phyloP scores from a whole-genome alignment of 37 sponge, comb jelly and placozoan species.

The Crambe crambe region DNA sequence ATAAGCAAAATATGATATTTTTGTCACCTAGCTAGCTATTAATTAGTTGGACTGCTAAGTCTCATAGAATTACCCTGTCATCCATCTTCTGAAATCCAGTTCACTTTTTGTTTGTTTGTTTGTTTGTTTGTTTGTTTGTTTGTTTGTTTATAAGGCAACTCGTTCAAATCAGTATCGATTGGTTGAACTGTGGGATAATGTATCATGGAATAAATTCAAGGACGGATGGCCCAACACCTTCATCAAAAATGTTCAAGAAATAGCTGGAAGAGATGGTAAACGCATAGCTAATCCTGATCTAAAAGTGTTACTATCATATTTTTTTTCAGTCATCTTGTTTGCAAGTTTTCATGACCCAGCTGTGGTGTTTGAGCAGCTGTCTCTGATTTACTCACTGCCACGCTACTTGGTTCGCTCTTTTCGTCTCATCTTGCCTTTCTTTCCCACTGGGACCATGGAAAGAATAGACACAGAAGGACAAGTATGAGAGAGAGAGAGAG shows the following conservation, averaged over 20 bases:
- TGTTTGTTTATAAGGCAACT: background rate
- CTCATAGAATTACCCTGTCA: too few relatives aligned
- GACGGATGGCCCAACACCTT: constrained; percentile 95
- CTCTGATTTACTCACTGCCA: constrained; percentile 88
- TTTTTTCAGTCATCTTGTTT: constrained; percentile 73
- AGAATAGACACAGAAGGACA: constrained; percentile 91
- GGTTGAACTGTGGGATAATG: constrained; percentile 57
- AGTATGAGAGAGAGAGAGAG: constrained; percentile 7
- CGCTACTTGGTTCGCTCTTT: constrained; percentile 89
- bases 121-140: background rate
- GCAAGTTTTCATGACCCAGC: constrained; percentile 81
- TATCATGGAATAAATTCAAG: constrained; percentile 72
- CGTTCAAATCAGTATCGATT: constrained; percentile 11
- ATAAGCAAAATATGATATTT: background rate
- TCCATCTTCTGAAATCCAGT: too few relatives aligned
- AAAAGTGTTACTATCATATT: background rate
- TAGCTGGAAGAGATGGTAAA: constrained; percentile 90
- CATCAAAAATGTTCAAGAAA: constrained; percentile 78
- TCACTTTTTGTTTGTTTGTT: too few relatives aligned
- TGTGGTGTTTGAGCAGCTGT: constrained; percentile 90
- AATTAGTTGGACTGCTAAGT: too few relatives aligned
- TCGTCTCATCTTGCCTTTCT: constrained; percentile 88
- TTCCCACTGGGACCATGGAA: constrained; percentile 96
- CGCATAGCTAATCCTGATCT: background rate
- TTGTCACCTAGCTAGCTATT: too few relatives aligned